These are phyloP conservation scores for Strix aluco DNA, from an alignment of 2,113 vertebrate genomes.

Conservation along the genomic window DNA sequence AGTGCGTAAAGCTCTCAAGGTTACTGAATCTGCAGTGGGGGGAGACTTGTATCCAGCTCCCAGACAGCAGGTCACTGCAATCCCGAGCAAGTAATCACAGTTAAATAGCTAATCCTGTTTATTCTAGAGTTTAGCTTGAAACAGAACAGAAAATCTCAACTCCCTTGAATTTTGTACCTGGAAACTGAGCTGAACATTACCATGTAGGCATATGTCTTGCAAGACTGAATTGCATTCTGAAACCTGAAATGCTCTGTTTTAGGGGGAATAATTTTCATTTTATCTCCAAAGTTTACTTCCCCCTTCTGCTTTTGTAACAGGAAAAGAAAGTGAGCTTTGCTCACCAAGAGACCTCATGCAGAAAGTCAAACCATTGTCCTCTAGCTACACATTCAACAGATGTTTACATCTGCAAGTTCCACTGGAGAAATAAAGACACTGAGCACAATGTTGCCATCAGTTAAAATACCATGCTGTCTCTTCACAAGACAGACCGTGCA, in stretches of 20 bases:
- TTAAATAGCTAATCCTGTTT: background rate
- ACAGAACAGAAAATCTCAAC: background rate
- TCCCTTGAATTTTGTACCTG: background rate
- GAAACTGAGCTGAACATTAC: background rate
- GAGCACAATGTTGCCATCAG: background rate
- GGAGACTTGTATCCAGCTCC: background rate
- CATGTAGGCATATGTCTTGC: background rate
- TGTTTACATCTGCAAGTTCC: slow-evolving; percentile 12
- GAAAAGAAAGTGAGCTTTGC: background rate
- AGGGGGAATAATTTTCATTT: background rate
- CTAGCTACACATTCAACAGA: background rate
- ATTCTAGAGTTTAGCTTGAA: background rate
- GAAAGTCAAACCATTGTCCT: background rate
- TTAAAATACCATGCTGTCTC: background rate
- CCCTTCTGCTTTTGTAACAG: background rate
- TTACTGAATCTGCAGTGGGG: background rate
- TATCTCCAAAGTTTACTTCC: background rate
- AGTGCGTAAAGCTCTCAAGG: background rate
- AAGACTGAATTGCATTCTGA: background rate
- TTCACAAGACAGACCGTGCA: background rate
- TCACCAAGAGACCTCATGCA: background rate
- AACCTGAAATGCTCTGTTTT: background rate
- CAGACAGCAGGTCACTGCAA: background rate
- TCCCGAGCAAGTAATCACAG: background rate
- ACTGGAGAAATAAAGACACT: slow-evolving; percentile 11